Evolutionary conservation across 1,140 invertebrate genomes (phyloP).

Genomic region (Glossosoma conforme): DNA sequence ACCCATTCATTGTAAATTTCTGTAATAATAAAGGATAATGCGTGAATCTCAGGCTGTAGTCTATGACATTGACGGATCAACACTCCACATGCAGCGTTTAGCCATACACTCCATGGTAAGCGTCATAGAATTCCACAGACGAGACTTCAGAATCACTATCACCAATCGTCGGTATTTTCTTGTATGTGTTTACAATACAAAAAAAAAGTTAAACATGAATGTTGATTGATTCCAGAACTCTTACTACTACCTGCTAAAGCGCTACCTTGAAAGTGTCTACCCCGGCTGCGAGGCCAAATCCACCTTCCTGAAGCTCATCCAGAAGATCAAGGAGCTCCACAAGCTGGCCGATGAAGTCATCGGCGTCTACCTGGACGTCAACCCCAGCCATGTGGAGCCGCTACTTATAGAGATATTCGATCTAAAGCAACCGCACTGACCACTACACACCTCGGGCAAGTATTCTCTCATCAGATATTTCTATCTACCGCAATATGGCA

Average conservation of each 20-base stretch:
- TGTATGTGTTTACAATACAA: no score
- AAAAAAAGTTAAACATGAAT: no score
- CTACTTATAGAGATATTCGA: conserved; percentile 91
- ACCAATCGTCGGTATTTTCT: no score
- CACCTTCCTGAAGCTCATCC: conserved; percentile 79
- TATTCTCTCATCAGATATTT: not conserved
- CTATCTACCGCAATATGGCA: no score
- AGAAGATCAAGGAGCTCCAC: conserved; percentile 82
- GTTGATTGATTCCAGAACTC: conserved; percentile 62
- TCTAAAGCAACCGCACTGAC: conserved; percentile 56
- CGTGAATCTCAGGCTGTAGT: no score
- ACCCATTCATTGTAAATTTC: no score
- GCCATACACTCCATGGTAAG: no score
- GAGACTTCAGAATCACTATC: no score
- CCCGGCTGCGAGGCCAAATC: conserved; percentile 78
- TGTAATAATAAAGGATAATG: no score
- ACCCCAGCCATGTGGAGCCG: conserved; percentile 84
- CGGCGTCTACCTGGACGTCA: conserved; percentile 82
- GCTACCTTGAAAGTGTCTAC: conserved; percentile 81
- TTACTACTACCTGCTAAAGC: conserved; percentile 80
- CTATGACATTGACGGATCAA: no score
- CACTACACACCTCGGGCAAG: not conserved
- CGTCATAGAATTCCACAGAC: no score
- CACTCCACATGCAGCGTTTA: no score
- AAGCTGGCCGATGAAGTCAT: conserved; percentile 82